Base-by-base conservation (phyloP, 2,113 vertebrate species). In the Pteruthius melanotis region DNA sequence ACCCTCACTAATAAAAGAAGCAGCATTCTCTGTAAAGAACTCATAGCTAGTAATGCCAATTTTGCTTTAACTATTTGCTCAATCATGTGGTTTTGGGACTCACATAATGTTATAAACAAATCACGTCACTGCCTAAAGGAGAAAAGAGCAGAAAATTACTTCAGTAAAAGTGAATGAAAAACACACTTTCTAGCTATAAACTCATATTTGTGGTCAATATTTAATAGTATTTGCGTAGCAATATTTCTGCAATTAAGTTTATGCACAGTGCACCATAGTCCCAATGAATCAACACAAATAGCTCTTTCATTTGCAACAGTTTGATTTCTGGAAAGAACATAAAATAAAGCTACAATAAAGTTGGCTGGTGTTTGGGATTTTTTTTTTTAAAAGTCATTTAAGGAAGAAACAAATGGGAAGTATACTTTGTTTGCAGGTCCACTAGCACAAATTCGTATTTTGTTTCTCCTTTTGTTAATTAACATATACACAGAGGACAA, bases 321-420 rank as follows among this genome's bases (percentile, higher is more conserved):
- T 54, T 80, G 69, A 89, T 93, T 90, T 71, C 77, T 63, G 52
- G 77, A 91, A 93, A 76, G 28, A 94, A 94, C 30, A 71, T 15
- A 35, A 89, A 96, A 95, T 84, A 75, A 75, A 89, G 53, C 42
- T 79, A 40, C 59, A 39, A 64, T 50, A 42, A 87, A 49, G 15
- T 33, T 37, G 27, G 15, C 37, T 56, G 26, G 12, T 47, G 7
- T 47, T 69, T 15, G 21, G 13, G 19, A 28, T 37, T 76, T 49
- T 42, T 56, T 56, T 54, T 27, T 6, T 87, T 17, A 44, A 59
- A 76, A 90, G 70, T 90, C 60, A 82, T 89, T 94, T 78, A 69
- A 82, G 40, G 66, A 93, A 91, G 76, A 96, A 95, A 87, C n/a
- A 66, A 93, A 69, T 56, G 76, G 57, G 37, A 81, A 79, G 27